These are phyloP conservation scores for Penaeus japonicus DNA, from an alignment of 1,140 invertebrate genomes.

Conservation along the genomic window DNA sequence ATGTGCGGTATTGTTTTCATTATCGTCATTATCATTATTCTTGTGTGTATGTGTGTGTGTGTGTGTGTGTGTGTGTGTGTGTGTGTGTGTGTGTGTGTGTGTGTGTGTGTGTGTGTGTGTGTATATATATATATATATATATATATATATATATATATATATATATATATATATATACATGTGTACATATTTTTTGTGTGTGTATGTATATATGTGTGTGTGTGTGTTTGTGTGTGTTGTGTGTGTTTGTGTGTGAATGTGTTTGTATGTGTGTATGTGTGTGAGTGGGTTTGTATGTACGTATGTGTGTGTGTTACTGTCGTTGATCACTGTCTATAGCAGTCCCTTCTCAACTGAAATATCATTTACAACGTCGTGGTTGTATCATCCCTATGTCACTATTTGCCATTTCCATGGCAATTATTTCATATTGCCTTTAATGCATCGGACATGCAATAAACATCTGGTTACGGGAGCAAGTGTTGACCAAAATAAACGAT, in stretches of 20 bases:
- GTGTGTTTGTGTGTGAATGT: not conserved
- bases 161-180: not conserved
- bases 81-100: not conserved
- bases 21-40: no score
- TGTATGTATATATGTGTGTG: not conserved
- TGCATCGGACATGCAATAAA: not conserved
- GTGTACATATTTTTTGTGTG: not conserved
- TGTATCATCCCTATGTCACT: no score
- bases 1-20: no score
- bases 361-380: no score
- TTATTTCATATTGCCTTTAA: not conserved
- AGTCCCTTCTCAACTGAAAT: no score
- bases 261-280: not conserved
- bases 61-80: not conserved
- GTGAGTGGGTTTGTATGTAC: not conserved
- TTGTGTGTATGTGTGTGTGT: not conserved
- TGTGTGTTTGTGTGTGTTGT: not conserved
- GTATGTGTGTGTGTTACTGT: not conserved
- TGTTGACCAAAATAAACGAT: not conserved
- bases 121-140: not conserved
- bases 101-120: not conserved
- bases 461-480: not conserved
- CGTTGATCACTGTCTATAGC: no score
- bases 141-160: not conserved
- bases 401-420: no score